Evolutionary conservation across 2,797 vertebrate species (phyloP), one percentile per base, ranked within the genome.

Genomic region (Neosilurus hyrtlii): DNA sequence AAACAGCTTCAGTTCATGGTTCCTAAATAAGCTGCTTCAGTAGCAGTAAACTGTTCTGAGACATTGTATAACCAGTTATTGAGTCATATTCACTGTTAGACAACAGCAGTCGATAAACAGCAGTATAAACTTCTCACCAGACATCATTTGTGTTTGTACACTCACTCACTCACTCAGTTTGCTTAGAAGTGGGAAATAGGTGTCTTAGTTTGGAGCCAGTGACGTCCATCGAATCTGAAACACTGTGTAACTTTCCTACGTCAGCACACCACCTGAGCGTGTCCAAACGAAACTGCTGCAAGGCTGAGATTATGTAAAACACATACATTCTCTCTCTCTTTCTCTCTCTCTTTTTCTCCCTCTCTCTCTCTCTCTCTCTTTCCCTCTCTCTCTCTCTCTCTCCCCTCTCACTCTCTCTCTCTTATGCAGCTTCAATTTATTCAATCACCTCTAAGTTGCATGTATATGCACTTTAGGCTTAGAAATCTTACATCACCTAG

Each of bases 221-320:
- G 35, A 43, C 9, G 3, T 24, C 35, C 54, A 43, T 15, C 56
- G 56, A 76, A 43, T 11, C 56, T 43, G 35, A 76, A 76, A 59
- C 56, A 43, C 56, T 43, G 3, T 18, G 12, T 57, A 14, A n/a
- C 56, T 59, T 76, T 61, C 26, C 35, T 43, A 24, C 57, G 57
- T 76, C 74, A 76, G 74, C 57, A 16, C 57, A 15, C 35, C 74
- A 43, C 74, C 14, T 24, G 35, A 61, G 30, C 57, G 2, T 61
- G 57, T 76, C 74, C 57, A 61, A 2, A 16, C 57, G 22, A 43
- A 57, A 76, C 30, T 76, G 57, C 73, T 57, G 54, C 26, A 75
- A 75, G 54, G 56, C 74, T 43, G 35, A 75, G 54, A 57, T 57
- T 57, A 30, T 74, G 54, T 74, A 6, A 43, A 43, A 43, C 43